These are phyloP conservation scores for Knipowitschia caucasica DNA, from an alignment of 2,797 vertebrate genomes.

Conservation along the genomic window DNA sequence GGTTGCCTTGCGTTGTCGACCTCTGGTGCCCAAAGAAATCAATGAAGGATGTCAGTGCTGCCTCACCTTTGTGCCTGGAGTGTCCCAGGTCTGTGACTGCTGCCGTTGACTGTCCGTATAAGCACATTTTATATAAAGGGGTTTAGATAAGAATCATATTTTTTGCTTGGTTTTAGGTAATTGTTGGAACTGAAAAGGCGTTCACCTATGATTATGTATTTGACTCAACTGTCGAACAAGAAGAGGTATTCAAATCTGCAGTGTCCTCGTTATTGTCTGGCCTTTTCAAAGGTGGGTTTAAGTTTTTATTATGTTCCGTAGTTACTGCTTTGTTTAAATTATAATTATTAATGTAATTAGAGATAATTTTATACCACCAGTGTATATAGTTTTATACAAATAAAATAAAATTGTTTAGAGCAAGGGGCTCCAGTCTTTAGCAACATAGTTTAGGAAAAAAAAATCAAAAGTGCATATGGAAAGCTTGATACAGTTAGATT, in stretches of 20 bases:
- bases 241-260: conserved; percentile 85
- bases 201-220: conserved; percentile 96
- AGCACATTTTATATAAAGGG: not conserved
- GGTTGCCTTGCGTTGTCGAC: conserved; percentile 90
- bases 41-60: conserved; percentile 88
- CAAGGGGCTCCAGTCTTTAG: no score
- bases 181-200: conserved; percentile 87
- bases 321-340: no score
- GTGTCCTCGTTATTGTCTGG: conserved; percentile 84
- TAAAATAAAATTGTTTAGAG: no score
- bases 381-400: no score
- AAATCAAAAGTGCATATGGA: no score
- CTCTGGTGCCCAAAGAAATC: conserved; percentile 87
- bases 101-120: not conserved
- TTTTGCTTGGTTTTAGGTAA: conserved; percentile 72
- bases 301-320: not conserved
- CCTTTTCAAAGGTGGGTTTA: conserved; percentile 86
- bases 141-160: not conserved
- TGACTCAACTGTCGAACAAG: conserved; percentile 88
- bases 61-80: conserved; percentile 85
- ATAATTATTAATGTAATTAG: no score
- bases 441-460: no score
- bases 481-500: no score
- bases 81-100: conserved; percentile 81
- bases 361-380: no score